Evolutionary conservation across 1,140 invertebrate genomes (phyloP), one percentile per base, ranked within the genome.

Genomic region (Pristionchus pacificus): DNA sequence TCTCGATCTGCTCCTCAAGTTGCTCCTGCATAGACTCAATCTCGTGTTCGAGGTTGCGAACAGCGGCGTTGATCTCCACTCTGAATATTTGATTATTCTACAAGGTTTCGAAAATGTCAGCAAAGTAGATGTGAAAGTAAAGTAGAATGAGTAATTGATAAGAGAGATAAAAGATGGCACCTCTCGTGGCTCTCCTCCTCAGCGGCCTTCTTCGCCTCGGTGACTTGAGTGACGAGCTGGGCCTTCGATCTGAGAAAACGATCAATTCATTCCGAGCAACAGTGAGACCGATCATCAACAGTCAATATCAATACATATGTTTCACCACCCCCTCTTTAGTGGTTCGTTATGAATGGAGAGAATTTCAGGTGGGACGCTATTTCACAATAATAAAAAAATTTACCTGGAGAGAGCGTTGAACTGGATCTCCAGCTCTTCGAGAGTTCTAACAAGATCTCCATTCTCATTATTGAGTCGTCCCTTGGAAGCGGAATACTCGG

Each of bases 401-500:
- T 6, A 49, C 38, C 38, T 49, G 6, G 38, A 10, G 19, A 49
- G 38, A 19, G 38, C 38, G 19, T 49, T 49, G 71, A 97, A 90
- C 85, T 95, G 93, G 74, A 92, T 93, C 87, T 97, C 94, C 80
- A 94, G 92, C 86, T 97, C 95, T 86, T 97, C 94, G 77, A 98
- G 84, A 86, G 94, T 92, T 75, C 93, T 89, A 83, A 92, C 88
- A 68, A 97, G 88, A 86, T 97, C 95, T 77, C 90, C 90, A 89
- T 95, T 96, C 86, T 98, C 95, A 81, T 93, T 92, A 80, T 91
- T 92, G 85, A 95, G 85, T 87, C 94, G 93, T 91, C 95, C 95
- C 89, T 95, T 96, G 84, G 91, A 89, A 79, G 91, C 90, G 85
- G 95, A 93, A 86, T 95, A 92, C 87, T 96, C 93, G 85, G 92